Conservation (phyloP, 2,113 vertebrate genomes). For the Copsychus sechellarum region DNA sequence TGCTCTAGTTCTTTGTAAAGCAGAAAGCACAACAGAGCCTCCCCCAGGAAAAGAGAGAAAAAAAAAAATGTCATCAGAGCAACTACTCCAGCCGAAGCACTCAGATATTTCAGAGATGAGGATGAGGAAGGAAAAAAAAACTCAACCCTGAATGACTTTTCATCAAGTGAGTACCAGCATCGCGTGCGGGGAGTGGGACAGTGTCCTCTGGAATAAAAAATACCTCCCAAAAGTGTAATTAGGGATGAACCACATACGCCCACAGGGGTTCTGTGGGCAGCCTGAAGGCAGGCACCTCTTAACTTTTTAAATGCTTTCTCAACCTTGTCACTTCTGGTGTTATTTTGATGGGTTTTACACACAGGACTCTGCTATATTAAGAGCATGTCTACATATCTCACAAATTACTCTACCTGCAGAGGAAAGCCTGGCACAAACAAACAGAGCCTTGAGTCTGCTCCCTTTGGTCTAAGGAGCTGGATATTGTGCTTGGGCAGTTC, state of each 20-base stretch:
- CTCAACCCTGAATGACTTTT: neutral
- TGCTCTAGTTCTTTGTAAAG: neutral
- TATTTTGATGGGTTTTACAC: neutral
- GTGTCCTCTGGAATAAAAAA: neutral
- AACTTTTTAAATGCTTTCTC: neutral
- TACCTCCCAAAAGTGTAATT: neutral
- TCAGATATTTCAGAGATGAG: neutral
- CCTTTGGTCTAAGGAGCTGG: neutral
- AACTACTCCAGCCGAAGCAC: neutral
- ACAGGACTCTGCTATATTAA: neutral
- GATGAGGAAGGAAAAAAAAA: neutral
- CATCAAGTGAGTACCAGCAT: neutral
- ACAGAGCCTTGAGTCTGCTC: neutral
- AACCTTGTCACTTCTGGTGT: neutral
- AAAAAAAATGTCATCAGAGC: neutral
- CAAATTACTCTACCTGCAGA: neutral
- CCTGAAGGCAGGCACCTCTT: neutral
- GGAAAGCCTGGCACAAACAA: neutral
- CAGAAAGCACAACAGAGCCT: neutral
- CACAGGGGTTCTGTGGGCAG: neutral
- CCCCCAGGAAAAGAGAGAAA: neutral
- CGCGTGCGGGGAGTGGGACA: rapidly evolving
- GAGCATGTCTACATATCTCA: rapidly evolving
- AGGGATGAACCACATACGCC: neutral
- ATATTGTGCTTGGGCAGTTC: neutral